Evolutionary conservation across 2,797 vertebrate genomes (phyloP).

Genomic region (Strix occidentalis): DNA sequence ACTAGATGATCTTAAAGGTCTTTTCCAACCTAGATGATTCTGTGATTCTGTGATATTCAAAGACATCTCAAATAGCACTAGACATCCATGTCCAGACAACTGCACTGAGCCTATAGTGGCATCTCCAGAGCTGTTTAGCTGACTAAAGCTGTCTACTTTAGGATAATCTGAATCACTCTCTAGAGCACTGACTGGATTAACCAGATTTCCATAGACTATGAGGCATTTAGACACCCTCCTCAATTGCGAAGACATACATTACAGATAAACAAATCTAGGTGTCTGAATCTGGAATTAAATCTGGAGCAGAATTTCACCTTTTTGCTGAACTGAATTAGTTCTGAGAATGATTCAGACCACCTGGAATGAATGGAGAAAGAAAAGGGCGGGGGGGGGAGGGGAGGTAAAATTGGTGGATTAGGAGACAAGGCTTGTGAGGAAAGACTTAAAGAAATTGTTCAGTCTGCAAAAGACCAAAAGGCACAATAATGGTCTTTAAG

Average conservation of each 20-base stretch:
- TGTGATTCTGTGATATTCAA: not conserved
- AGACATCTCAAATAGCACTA: not conserved
- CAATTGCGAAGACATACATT: not conserved
- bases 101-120: not conserved
- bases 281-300: not conserved
- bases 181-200: not conserved
- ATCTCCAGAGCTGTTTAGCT: not conserved
- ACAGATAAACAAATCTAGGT: not conserved
- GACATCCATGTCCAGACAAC: not conserved
- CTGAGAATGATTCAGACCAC: not conserved
- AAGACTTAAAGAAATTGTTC: not conserved
- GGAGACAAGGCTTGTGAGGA: not conserved
- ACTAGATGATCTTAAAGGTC: no score
- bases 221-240: not conserved
- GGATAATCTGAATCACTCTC: not conserved
- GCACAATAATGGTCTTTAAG: not conserved
- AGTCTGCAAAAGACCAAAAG: not conserved
- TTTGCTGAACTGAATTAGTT: not conserved
- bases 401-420: not conserved
- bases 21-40: no score
- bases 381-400: not conserved
- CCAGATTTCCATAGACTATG: not conserved
- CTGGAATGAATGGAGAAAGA: not conserved
- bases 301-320: not conserved
- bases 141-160: not conserved